Base-by-base conservation (phyloP, 1,140 invertebrate genomes). In the Hyles vespertilio region DNA sequence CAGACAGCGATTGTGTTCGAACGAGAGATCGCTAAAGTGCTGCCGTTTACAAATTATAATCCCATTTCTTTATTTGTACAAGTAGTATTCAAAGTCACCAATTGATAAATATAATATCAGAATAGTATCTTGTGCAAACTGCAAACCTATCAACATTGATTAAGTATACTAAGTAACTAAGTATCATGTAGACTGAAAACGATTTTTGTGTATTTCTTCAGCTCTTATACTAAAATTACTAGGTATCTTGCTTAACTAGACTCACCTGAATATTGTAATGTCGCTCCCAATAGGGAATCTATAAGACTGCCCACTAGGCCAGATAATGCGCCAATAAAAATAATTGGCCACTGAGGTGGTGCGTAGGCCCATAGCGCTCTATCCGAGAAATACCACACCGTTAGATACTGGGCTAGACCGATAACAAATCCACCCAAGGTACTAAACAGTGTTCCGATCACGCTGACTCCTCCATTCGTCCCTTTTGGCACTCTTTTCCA, bases 221-320 rank as follows among this genome's bases (percentile, higher is more conserved):
- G 22, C 22, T 22, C 22, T 22, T 22, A 22, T 22, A 22, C 22
- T 22, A 22, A 2, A 22, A 22, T 22, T 22, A 22, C 2, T 22
- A 22, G 22, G 22, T 22, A 22, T 1, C 22, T 22, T 22, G 22
- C 22, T 22, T 22, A 22, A 33, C 2, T 32, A 51, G 1, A 45
- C 57, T 81, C 89, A 95, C 95, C 96, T 68, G 96, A 96, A 84
- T 93, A 98, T 85, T 97, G 96, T 43, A 97, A 77, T 8, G 94
- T 94, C 7, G 96, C 96, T 40, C 97, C 96, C 48, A 98, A 84
- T 10, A 96, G 57, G 0, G 96, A 98, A 89, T 98, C 96, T 48
- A 97, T 81, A 5, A 96, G 58, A 50, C 96, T 97, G 3, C 96
- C 96, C 43, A 96, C 70, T 3, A 97, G 87, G 5, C 96, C 96